Base-by-base conservation (phyloP, 2,888 invertebrate genomes). In the Drosophila dives region DNA sequence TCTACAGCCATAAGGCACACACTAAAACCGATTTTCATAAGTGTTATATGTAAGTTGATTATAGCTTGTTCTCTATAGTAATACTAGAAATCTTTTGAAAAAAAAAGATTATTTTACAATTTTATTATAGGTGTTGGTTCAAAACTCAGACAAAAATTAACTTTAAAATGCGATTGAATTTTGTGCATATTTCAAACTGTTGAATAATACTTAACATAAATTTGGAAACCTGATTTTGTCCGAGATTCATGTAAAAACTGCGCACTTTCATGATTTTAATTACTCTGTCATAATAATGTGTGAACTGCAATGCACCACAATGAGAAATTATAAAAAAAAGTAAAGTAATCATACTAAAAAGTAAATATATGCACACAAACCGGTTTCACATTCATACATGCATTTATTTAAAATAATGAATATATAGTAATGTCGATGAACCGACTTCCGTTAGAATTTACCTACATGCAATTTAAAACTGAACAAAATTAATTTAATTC, bases 381-480 rank as follows among this genome's bases (percentile, higher is more conserved):
- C 40, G 42, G 77, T 60, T 64, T 55, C 1, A 40, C 20, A 48
- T 23, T 45, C 23, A 23, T 23, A 8, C 15, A 15, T 23, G 23
- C 20, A 15, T 8, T 3, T 11, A 49, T 20, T 29, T 29, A 20
- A 48, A 29, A 12, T 42, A 23, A 51, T 56, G 10, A 6, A 49
- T n/a, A 36, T 49, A 20, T 26, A 8, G 12, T n/a, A 10, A 67
- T 59, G 77, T 81, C 78, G 61, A 50, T 77, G 81, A 81, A 78
- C 78, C 56, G 68, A 63, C 51, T 81, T 62, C 78, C 77, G 63
- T 77, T 81, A 53, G 33, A 32, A 53, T 40, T 23, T 64, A 59
- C 12, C 40, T 32, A 38, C 12, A 54, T 26, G 36, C 23, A 51
- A 29, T 51, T 63, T 50, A 20, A 54, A 67, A 54, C 15, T 20